These are phyloP conservation scores for Carcharodon carcharias DNA, from an alignment of 2,797 vertebrate species.

Conservation along the genomic window DNA sequence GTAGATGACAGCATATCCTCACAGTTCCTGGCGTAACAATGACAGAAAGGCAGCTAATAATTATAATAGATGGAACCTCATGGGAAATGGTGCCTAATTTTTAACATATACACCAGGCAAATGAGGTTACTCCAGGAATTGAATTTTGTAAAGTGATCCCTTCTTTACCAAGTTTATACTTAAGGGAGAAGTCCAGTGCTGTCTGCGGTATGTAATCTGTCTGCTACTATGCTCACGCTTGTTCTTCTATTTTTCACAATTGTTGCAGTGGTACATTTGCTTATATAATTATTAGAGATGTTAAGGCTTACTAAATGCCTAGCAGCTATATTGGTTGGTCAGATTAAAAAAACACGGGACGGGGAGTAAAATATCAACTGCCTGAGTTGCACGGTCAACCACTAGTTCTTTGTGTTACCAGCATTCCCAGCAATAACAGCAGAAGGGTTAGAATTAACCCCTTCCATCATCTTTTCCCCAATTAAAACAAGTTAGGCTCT, in stretches of 20 bases:
- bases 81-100: background rate
- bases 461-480: background rate
- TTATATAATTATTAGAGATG: background rate
- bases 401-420: background rate
- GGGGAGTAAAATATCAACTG: background rate
- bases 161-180: background rate
- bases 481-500: background rate
- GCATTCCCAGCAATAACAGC: background rate
- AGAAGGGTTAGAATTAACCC: background rate
- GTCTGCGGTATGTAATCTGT: background rate
- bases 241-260: background rate
- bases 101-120: background rate
- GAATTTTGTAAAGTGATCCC: background rate
- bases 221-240: background rate
- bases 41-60: background rate
- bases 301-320: background rate
- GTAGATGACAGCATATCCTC: background rate
- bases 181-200: background rate
- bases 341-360: background rate
- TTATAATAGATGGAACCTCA: background rate
- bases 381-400: background rate
- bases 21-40: background rate
- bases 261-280: background rate
- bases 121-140: background rate
- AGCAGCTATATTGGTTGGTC: background rate